Conservation (phyloP, 2,888 invertebrate genomes). For the Abrostola tripartita region DNA sequence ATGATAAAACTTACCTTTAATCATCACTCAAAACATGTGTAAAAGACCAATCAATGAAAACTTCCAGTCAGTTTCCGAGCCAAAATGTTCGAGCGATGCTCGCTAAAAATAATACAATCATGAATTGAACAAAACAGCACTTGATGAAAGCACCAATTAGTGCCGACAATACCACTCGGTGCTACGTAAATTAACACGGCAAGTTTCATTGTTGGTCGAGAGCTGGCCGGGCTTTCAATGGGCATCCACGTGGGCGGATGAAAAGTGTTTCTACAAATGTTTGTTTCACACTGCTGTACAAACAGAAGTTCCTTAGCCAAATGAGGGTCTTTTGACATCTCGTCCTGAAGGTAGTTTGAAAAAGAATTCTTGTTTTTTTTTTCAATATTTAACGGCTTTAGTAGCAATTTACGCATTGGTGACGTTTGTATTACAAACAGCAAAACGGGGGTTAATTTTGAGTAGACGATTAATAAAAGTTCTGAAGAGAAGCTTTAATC, state of each 20-base stretch:
- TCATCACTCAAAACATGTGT: neutral
- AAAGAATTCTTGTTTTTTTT: conserved; percentile 16
- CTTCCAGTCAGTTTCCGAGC: neutral
- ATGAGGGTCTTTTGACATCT: conserved; percentile 28
- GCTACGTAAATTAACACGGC: conserved; percentile 49
- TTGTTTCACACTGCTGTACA: conserved; percentile 37
- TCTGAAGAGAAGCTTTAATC: too few species aligned
- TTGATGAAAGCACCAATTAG: conserved; percentile 63
- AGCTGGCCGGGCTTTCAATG: conserved; percentile 52
- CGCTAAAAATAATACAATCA: conserved; percentile 27
- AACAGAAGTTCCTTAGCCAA: conserved; percentile 26
- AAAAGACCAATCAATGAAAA: neutral
- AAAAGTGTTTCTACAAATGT: conserved; percentile 45
- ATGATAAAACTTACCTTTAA: too few species aligned
- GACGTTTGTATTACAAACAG: neutral
- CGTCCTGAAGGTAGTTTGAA: conserved; percentile 28
- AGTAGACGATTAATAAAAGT: too few species aligned
- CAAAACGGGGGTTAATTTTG: neutral
- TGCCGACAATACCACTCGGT: conserved; percentile 51
- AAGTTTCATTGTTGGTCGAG: conserved; percentile 45
- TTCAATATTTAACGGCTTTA: conserved; percentile 4
- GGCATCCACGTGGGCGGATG: conserved; percentile 26
- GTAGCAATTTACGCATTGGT: neutral
- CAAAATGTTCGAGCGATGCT: neutral
- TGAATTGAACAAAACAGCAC: conserved; percentile 35